These are phyloP conservation scores for Dasyurus viverrinus DNA, from an alignment of 2,113 vertebrate species.

Conservation along the genomic window DNA sequence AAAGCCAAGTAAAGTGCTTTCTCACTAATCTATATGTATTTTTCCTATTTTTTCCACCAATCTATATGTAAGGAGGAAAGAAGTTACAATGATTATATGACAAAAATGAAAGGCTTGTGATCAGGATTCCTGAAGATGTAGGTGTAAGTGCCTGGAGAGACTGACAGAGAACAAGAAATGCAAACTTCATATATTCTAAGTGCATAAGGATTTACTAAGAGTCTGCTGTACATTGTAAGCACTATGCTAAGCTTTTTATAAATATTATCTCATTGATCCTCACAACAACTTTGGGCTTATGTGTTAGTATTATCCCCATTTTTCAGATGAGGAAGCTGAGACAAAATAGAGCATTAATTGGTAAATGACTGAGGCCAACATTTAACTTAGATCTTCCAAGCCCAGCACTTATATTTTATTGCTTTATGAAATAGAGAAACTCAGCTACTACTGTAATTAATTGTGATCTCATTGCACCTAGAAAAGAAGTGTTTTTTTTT, in stretches of 20 bases:
- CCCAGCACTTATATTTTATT: neutral
- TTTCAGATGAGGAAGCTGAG: too few species aligned
- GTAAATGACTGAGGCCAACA: too few species aligned
- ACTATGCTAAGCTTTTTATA: too few species aligned
- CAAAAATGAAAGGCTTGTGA: constrained; percentile 35
- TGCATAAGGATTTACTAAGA: neutral
- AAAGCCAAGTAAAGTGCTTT: neutral
- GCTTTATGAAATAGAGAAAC: constrained; percentile 16
- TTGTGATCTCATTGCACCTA: neutral
- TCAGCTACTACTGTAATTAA: neutral
- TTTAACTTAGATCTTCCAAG: neutral
- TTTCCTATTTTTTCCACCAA: too few species aligned
- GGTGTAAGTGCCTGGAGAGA: neutral
- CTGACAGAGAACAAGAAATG: neutral
- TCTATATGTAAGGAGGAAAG: neutral
- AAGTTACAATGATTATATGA: constrained; percentile 27
- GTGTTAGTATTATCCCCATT: too few species aligned
- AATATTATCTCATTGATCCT: too few species aligned
- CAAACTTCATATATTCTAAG: neutral
- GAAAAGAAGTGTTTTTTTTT: constrained; percentile 25
- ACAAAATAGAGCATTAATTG: too few species aligned
- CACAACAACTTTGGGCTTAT: too few species aligned
- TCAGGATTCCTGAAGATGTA: neutral
- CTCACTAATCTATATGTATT: neutral
- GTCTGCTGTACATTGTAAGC: neutral